Conservation (phyloP, 2,888 invertebrate species). For the Euzophera pinguis region DNA sequence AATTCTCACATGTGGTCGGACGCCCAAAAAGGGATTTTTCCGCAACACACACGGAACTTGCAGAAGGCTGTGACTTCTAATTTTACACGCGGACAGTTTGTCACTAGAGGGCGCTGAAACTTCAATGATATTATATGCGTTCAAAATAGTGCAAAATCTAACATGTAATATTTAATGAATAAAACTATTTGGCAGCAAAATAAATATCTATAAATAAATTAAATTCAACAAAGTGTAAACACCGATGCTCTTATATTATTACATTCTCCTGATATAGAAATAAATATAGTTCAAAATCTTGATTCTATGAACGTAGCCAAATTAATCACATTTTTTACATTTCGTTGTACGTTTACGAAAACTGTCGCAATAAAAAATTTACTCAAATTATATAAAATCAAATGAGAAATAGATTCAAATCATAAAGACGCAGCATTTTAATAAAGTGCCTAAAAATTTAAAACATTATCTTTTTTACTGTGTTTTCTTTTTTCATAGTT, state of each 20-base stretch:
- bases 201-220: background rate
- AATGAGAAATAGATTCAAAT: too few relatives aligned
- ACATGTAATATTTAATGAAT: background rate
- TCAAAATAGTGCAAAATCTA: constrained; percentile 30
- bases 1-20: constrained; percentile 83
- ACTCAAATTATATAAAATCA: too few relatives aligned
- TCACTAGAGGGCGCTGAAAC: constrained; percentile 64
- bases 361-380: background rate
- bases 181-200: background rate
- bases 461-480: too few relatives aligned
- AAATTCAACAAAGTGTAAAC: background rate
- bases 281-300: constrained; percentile 12
- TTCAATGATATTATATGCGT: constrained; percentile 39
- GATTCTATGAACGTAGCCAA: constrained; percentile 32
- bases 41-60: constrained; percentile 78
- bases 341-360: background rate
- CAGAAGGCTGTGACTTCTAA: constrained; percentile 78
- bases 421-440: too few relatives aligned
- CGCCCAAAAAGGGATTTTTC: constrained; percentile 85
- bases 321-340: constrained; percentile 42
- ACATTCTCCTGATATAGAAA: background rate
- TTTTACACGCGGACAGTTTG: constrained; percentile 65
- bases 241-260: too few relatives aligned
- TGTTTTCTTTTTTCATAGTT: too few relatives aligned
- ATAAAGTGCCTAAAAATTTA: too few relatives aligned